Evolutionary conservation across 2,888 invertebrate species (phyloP), one percentile per base, ranked within the genome.

Genomic region (Parochlus steinenii): DNA sequence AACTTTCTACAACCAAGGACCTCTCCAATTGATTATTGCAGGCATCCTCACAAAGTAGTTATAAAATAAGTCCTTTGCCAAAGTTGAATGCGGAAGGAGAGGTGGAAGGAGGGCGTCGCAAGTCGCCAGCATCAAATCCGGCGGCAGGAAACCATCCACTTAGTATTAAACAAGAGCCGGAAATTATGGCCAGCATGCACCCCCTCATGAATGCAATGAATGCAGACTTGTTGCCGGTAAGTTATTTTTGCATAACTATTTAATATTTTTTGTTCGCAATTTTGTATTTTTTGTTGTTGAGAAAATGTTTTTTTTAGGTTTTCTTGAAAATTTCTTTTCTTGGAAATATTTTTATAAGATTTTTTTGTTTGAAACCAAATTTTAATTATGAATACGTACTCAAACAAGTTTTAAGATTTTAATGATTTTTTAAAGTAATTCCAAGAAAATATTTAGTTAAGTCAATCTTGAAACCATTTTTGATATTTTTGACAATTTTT

Each of bases 1-100:
- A n/a, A n/a, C n/a, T n/a, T n/a, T n/a, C n/a, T n/a, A n/a, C n/a
- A n/a, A n/a, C n/a, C n/a, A n/a, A n/a, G n/a, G n/a, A n/a, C n/a
- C n/a, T n/a, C n/a, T 8, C 10, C 7, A 22, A 7, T 10, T 22
- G 7, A 39, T 45, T 45, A 44, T 51, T 57, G 31, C 49, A 71
- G 71, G 64, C 68, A 56, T 64, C 67, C 47, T 63, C 65, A 49
- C 67, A 67, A 58, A 64, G 64, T 64, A 70, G 70, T 64, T 71
- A 67, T 56, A 71, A 71, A 64, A 65, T 68, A 58, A 69, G 67
- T 61, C 68, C 69, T 48, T 56, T 67, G 61, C 69, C 71, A 64
- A 73, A 73, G 63, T 61, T 68, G 56, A 71, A 69, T 58, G 66
- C 70, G 51, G 64, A 69, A 49, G 58, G 58, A 45, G 52, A 52